Evolutionary conservation across 1,140 invertebrate genomes (phyloP).

Genomic region (Ditylenchus dipsaci): DNA sequence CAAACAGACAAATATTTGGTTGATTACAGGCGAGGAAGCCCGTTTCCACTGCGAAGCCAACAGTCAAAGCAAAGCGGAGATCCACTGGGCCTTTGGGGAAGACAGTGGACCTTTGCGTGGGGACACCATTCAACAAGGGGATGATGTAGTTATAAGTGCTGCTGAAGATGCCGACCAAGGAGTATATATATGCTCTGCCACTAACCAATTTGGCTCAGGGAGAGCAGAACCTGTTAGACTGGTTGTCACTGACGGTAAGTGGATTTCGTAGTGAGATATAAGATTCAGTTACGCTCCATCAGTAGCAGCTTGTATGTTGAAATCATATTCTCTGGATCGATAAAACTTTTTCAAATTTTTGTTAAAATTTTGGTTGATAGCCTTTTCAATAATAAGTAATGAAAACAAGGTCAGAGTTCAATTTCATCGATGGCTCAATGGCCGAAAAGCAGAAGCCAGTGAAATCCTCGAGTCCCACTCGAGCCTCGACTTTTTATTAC

Average conservation of each 20-base stretch:
- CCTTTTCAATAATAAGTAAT: too few relatives aligned
- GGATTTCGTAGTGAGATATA: neutral
- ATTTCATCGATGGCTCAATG: too few relatives aligned
- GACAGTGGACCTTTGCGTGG: slow-evolving; percentile 35
- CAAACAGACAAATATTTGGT: neutral
- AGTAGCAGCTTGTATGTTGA: neutral
- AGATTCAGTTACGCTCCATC: too few relatives aligned
- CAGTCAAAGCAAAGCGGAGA: slow-evolving; percentile 39
- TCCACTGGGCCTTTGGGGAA: slow-evolving; percentile 43
- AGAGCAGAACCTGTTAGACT: slow-evolving; percentile 49
- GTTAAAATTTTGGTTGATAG: too few relatives aligned
- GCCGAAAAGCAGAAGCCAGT: too few relatives aligned
- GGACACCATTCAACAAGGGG: slow-evolving; percentile 45
- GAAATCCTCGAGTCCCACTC: too few relatives aligned
- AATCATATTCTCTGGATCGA: neutral
- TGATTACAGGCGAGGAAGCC: neutral
- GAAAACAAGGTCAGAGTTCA: too few relatives aligned
- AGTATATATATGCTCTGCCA: slow-evolving; percentile 54
- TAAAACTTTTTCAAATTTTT: slow-evolving; percentile 15
- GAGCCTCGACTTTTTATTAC: too few relatives aligned
- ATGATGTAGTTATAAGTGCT: slow-evolving; percentile 47
- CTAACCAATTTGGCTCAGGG: slow-evolving; percentile 51
- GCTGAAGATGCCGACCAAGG: slow-evolving; percentile 45
- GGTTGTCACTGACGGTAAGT: slow-evolving; percentile 50
- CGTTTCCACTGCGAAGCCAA: neutral